These are phyloP conservation scores for Stenolophus ochropezus DNA, from an alignment of 2,888 invertebrate genomes.

Conservation along the genomic window DNA sequence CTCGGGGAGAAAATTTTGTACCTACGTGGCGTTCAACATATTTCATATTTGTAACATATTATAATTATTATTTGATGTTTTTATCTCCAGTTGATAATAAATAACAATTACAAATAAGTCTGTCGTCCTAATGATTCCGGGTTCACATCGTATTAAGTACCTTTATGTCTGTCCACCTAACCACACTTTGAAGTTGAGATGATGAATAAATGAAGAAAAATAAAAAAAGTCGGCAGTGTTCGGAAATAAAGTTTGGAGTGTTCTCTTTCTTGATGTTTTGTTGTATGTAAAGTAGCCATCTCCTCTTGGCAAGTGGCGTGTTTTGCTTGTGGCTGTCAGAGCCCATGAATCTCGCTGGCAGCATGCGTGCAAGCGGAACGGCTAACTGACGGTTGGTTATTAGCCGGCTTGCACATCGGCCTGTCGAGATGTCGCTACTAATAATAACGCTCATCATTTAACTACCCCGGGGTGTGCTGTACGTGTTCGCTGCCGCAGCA, in stretches of 20 bases:
- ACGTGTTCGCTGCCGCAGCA: conserved; percentile 9
- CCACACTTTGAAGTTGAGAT: too few species aligned
- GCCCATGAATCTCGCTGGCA: neutral
- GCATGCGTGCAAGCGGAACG: conserved; percentile 34
- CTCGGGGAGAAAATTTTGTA: too few species aligned
- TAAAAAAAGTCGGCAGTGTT: too few species aligned
- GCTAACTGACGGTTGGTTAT: conserved; percentile 44
- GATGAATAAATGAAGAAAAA: too few species aligned
- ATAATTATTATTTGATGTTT: too few species aligned
- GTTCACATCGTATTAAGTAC: too few species aligned
- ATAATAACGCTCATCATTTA: conserved; percentile 47
- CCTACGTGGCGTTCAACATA: too few species aligned
- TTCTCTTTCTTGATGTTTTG: neutral
- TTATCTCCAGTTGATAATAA: too few species aligned
- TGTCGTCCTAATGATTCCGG: too few species aligned
- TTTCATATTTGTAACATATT: too few species aligned
- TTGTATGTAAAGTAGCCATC: neutral
- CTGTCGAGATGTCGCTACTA: conserved; percentile 43
- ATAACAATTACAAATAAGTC: too few species aligned
- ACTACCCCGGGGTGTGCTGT: conserved; percentile 17
- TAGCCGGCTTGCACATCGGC: conserved; percentile 32
- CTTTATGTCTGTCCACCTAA: too few species aligned
- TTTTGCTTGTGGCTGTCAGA: neutral
- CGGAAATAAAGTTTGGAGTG: neutral
- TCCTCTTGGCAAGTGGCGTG: neutral